Evolutionary conservation across 1,140 invertebrate genomes (phyloP), one percentile per base, ranked within the genome.

Genomic region (Capitella teleta): DNA sequence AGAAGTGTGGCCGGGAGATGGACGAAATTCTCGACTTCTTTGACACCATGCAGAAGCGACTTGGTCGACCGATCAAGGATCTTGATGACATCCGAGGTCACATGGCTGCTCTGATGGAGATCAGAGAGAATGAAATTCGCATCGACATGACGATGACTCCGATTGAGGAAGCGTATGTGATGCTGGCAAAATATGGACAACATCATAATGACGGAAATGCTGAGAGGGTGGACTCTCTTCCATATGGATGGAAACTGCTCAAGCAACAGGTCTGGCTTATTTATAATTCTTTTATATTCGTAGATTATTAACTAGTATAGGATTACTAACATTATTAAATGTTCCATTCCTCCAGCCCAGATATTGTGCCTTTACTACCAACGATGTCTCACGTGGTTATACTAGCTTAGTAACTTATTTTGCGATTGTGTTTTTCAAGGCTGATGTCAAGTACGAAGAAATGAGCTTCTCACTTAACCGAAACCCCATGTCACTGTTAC

Each of bases 131-230:
- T 64, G 90, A 96, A 73, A 87, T 95, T 8, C 87, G 92, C 60
- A 87, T 95, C 80, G 92, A 96, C 63, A 75, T 93, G 28, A 84
- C 82, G 55, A 93, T 97, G 38, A 85, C 87, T 61, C 90, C 90
- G 0, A 89, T 96, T 41, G 92, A 97, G 73, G 92, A 96, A 74
- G 87, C 89, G 0, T 95, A 94, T 69, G 88, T 87, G 59, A 82
- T 93, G 18, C 80, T 96, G 0, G 84, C 83, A 4, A 81, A 85
- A 25, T 92, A 89, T 62, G 85, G 92, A 45, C 78, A 96, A 1
- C 81, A 83, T 10, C 84, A 94, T 1, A 87, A 87, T 62, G 81
- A 85, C 62, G 90, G 94, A 63, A 87, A 92, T 61, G 76, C 89
- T 26, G 92, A 97, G 63, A 83, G 86, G 66, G 89, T 96, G 0